Evolutionary conservation across 2,888 invertebrate species (phyloP).

Genomic region (Sinopyrophorus schimmeli): DNA sequence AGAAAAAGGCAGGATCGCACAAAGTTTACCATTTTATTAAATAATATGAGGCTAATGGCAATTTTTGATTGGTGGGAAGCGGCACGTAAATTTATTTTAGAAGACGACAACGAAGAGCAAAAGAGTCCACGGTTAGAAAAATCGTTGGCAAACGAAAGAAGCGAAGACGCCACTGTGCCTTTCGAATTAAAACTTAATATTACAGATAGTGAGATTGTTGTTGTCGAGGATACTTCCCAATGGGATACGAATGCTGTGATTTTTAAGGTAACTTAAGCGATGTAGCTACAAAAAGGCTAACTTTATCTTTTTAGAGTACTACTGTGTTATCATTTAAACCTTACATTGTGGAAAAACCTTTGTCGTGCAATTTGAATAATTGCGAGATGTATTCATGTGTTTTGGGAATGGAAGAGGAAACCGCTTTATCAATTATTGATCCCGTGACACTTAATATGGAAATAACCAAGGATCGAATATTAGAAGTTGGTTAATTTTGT

Average conservation of each 20-base stretch:
- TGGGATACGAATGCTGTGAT: slow-evolving; percentile 94
- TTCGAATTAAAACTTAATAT: slow-evolving; percentile 91
- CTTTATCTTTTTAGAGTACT: slow-evolving; percentile 67
- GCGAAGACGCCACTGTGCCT: slow-evolving; percentile 50
- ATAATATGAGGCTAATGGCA: slow-evolving; percentile 93
- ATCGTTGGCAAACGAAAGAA: slow-evolving; percentile 6
- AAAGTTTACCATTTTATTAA: slow-evolving; percentile 85
- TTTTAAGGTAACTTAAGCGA: slow-evolving; percentile 62
- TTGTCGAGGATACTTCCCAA: slow-evolving; percentile 87
- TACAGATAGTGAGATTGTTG: slow-evolving; percentile 92
- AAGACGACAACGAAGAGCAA: slow-evolving; percentile 46
- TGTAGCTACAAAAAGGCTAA: neutral
- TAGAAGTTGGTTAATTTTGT: slow-evolving; percentile 51
- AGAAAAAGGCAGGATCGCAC: slow-evolving; percentile 69
- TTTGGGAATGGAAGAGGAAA: slow-evolving; percentile 82
- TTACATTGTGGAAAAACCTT: slow-evolving; percentile 69
- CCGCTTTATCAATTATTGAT: slow-evolving; percentile 92
- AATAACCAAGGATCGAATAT: slow-evolving; percentile 60
- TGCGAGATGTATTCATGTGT: slow-evolving; percentile 93
- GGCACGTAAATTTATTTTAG: slow-evolving; percentile 75
- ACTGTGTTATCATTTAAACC: slow-evolving; percentile 83
- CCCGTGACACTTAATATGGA: slow-evolving; percentile 82
- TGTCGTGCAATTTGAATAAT: slow-evolving; percentile 85
- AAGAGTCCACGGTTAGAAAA: slow-evolving; percentile 20
- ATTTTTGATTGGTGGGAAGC: slow-evolving; percentile 93